Conservation (phyloP, 2,888 invertebrate species). For the Kuschelorhynchus macadamiae region DNA sequence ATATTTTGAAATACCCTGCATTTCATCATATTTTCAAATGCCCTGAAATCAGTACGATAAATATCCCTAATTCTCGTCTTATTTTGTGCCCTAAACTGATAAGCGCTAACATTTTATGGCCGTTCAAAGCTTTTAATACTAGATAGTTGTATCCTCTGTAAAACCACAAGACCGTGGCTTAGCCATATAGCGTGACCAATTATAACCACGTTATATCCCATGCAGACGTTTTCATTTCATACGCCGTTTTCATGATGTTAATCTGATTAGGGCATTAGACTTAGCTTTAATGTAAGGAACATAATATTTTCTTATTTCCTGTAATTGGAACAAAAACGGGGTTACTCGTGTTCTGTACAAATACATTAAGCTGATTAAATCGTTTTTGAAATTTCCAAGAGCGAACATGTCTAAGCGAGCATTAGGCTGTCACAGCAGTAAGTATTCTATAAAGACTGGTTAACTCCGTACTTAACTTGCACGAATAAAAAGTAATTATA, state of each 20-base stretch:
- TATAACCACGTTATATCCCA: slow-evolving; percentile 26
- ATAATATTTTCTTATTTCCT: slow-evolving; percentile 39
- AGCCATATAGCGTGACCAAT: slow-evolving; percentile 34
- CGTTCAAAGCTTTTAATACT: slow-evolving; percentile 14
- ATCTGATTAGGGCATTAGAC: slow-evolving; percentile 34
- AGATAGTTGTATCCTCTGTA: slow-evolving; percentile 10
- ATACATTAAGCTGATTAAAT: slow-evolving; percentile 35
- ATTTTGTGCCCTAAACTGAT: too few species aligned
- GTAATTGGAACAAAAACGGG: slow-evolving; percentile 30
- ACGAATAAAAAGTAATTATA: too few species aligned
- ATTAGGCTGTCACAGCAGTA: not conserved
- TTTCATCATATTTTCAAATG: too few species aligned
- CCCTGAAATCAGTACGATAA: too few species aligned
- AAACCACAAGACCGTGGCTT: slow-evolving; percentile 4
- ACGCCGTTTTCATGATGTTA: slow-evolving; percentile 30
- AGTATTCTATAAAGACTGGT: too few species aligned
- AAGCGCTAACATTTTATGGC: too few species aligned
- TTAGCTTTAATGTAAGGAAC: slow-evolving; percentile 19
- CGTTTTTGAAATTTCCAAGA: slow-evolving; percentile 3
- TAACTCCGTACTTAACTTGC: too few species aligned
- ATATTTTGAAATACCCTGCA: too few species aligned
- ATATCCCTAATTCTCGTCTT: too few species aligned
- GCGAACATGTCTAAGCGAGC: not conserved
- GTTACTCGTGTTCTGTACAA: slow-evolving; percentile 22
- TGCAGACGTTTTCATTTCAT: slow-evolving; percentile 28